Base-by-base conservation (phyloP, 2,888 invertebrate genomes). In the Caenorhabditis imperialis region DNA sequence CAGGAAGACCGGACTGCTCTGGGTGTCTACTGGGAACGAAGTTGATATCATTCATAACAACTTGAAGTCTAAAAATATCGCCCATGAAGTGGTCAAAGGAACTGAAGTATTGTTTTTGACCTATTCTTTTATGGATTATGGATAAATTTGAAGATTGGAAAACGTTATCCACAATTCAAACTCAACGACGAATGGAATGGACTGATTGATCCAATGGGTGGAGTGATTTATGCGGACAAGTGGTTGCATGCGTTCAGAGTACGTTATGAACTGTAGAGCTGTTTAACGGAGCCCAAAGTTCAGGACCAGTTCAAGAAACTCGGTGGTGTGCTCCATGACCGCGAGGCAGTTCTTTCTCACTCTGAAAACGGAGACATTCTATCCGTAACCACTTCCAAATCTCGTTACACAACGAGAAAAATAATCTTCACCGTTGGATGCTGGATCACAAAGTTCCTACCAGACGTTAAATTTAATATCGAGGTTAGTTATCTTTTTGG, bases 361-460 rank as follows among this genome's bases (percentile, higher is more conserved):
- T 27, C 48, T 0, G 72, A 78, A 38, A 14, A 58, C 3, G 40
- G 23, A 0, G 16, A 44, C 16, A 33, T 37, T 6, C 14, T 67
- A 14, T 25, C 25, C 0, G 44, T 67, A 0, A 14, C 18, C 23
- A 81, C 81, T 10, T 27, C 38, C 8, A 74, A 72, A 48, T 47
- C 55, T 6, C 67, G 54, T 7, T 85, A 77, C 61, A 51, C 63
- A 0, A 54, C 80, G 1, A 77, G 79, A 22, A 79, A 76, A 44
- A 54, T 83, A 4, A 79, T 86, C 22, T 78, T 86, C 35, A 82
- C 86, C 10, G 80, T 81, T 7, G 86, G 86, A 14, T 76, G 78
- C 7, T 86, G 86, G 86, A 73, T 86, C 27, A 75, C 70, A 6
- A 72, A 79, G 45, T 55, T 87, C 6, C 20, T 85, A 10, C 81